phyloP scores from a whole-genome alignment of 2,797 vertebrate species.

The Cuculus canorus region DNA sequence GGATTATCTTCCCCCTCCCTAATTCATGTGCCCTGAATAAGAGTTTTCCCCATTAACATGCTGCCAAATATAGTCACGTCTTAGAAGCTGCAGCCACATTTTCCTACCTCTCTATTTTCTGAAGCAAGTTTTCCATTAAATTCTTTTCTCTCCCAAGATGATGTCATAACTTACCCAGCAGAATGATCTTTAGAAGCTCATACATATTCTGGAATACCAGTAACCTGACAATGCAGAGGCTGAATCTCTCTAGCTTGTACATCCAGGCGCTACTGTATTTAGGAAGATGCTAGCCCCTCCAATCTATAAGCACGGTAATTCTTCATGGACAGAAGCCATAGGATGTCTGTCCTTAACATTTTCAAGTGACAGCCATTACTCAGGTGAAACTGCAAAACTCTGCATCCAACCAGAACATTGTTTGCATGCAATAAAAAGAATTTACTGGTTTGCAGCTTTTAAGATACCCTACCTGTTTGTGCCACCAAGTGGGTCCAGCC shows the following conservation, averaged over 20 bases:
- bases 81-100: neutral
- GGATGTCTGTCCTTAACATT: neutral
- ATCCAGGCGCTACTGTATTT: neutral
- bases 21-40: neutral
- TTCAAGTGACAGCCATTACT: neutral
- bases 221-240: neutral
- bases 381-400: neutral
- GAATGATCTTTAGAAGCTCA: neutral
- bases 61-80: neutral
- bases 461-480: conserved; percentile 82
- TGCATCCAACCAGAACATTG: neutral
- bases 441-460: neutral
- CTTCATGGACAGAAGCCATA: neutral
- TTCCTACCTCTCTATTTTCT: neutral
- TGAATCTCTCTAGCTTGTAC: neutral
- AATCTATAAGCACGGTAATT: neutral
- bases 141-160: neutral
- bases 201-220: neutral
- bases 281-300: neutral
- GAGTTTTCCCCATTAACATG: neutral
- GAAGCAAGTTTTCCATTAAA: neutral
- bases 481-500: conserved; percentile 93
- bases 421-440: neutral
- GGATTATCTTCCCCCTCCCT: neutral
- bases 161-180: neutral